Percentiles rank a stretch among this genome's conserved stretches.
Conservation (phyloP, 2,888 invertebrate genomes). For the Tiliacea citrago region DNA sequence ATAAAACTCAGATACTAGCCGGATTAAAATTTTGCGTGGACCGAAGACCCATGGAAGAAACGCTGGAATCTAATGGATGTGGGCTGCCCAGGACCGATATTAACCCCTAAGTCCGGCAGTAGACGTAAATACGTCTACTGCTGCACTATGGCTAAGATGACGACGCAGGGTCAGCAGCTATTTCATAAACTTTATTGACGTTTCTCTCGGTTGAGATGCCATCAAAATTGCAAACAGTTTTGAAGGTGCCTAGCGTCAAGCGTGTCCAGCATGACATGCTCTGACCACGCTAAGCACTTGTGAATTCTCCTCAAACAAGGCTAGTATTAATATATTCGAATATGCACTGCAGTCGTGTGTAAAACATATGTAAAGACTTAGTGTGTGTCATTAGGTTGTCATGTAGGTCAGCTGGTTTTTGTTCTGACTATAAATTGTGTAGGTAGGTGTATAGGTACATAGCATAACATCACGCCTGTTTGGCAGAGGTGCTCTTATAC, state of each 20-base stretch:
- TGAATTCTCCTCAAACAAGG: constrained; percentile 47
- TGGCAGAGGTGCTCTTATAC: not conserved
- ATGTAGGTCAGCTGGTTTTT: not conserved
- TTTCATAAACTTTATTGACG: not conserved
- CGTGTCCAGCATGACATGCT: constrained; percentile 46
- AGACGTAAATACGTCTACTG: not conserved
- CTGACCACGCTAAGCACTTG: constrained; percentile 28
- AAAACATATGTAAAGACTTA: constrained; percentile 6
- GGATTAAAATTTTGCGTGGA: not conserved
- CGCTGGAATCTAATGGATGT: not conserved
- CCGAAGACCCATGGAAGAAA: not conserved
- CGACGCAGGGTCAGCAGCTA: not conserved
- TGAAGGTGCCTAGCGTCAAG: constrained; percentile 8
- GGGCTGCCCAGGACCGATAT: not conserved
- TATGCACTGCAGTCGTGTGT: constrained; percentile 11
- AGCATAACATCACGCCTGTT: not conserved
- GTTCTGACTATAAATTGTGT: not conserved
- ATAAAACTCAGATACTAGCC: not conserved
- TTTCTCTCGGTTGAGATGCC: not conserved
- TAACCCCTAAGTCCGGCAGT: not conserved
- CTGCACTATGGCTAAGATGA: not conserved
- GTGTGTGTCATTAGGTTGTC: not conserved
- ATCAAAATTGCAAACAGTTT: constrained; percentile 4
- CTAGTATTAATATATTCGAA: constrained; percentile 45
- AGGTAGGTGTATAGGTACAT: not conserved